Conservation (phyloP, 2,888 invertebrate species). For the Xanthia icteritia region DNA sequence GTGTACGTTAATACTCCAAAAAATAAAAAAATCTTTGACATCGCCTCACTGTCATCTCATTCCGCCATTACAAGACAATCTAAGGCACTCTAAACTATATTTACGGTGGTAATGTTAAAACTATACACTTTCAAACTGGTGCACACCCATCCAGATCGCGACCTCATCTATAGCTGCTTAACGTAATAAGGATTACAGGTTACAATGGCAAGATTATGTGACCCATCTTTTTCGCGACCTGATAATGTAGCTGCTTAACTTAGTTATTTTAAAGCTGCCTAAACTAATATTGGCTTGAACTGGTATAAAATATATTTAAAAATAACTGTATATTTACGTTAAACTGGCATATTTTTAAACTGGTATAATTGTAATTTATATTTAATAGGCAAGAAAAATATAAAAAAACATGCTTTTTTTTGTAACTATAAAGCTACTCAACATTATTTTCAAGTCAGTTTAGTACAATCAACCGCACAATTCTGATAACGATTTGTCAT, state of each 20-base stretch:
- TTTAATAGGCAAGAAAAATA: conserved; percentile 13
- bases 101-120: conserved; percentile 54
- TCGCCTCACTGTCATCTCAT: neutral
- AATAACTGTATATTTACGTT: neutral
- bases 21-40: too few species aligned
- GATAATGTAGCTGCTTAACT: neutral
- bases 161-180: conserved; percentile 21
- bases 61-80: conserved; percentile 26
- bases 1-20: too few species aligned
- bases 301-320: neutral
- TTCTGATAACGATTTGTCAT: too few species aligned
- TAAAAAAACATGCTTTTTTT: neutral
- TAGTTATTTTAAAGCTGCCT: neutral
- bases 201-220: conserved; percentile 38
- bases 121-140: conserved; percentile 47
- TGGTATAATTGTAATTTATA: neutral
- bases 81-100: conserved; percentile 62
- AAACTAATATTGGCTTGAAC: neutral
- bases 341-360: conserved; percentile 8
- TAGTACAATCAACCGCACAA: neutral
- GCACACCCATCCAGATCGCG: conserved; percentile 30
- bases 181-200: conserved; percentile 11
- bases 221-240: neutral
- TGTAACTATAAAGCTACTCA: neutral
- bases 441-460: neutral